These are phyloP conservation scores for Trinectes maculatus DNA, from an alignment of 2,113 vertebrate genomes.

Conservation along the genomic window DNA sequence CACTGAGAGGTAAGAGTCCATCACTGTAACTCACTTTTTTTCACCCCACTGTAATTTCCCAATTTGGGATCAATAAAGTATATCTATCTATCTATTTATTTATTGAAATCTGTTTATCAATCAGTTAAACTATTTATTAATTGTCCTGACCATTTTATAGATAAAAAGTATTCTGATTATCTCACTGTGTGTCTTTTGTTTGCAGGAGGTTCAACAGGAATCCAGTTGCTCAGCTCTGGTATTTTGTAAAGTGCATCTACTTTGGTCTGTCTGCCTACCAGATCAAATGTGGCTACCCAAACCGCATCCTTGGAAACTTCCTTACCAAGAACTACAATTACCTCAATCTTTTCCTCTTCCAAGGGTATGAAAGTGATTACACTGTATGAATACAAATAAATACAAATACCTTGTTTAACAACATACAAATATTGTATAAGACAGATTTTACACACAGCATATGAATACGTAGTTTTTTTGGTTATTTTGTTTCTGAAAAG, in stretches of 20 bases:
- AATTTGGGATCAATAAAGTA: too few relatives aligned
- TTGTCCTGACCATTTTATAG: too few relatives aligned
- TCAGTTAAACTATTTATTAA: too few relatives aligned
- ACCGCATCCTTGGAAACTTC: conserved; percentile 77
- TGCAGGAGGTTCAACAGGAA: conserved; percentile 81
- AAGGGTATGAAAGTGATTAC: conserved; percentile 59
- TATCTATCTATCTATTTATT: too few relatives aligned
- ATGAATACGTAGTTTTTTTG: too few relatives aligned
- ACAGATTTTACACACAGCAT: too few relatives aligned
- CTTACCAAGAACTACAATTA: conserved; percentile 83
- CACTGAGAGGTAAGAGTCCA: conserved; percentile 83
- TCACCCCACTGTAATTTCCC: background rate
- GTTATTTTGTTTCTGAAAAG: too few relatives aligned
- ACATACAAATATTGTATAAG: background rate
- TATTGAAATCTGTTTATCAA: too few relatives aligned
- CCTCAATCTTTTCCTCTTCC: conserved; percentile 82
- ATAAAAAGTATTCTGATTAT: background rate
- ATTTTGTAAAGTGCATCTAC: conserved; percentile 80
- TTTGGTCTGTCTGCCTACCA: conserved; percentile 82
- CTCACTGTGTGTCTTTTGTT: conserved; percentile 16
- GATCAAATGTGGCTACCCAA: conserved; percentile 81
- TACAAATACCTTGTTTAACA: background rate
- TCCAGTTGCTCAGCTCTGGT: conserved; percentile 77
- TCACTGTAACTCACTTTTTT: background rate
- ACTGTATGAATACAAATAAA: background rate